phyloP scores from a whole-genome alignment of 2,113 vertebrate species.

The Cyanoderma ruficeps region DNA sequence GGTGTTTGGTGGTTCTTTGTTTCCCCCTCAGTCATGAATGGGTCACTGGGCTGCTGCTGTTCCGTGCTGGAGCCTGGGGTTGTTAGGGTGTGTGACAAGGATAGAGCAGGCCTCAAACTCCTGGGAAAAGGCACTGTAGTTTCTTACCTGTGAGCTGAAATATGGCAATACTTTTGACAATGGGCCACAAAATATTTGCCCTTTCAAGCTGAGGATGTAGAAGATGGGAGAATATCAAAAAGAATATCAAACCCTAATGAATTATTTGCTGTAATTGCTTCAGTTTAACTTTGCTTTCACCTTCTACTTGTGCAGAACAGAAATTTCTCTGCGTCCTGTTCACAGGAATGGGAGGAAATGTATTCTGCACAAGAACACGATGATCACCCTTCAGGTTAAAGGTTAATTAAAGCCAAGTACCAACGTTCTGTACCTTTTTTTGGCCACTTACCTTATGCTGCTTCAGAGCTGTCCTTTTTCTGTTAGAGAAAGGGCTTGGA shows the following conservation, averaged over 20 bases:
- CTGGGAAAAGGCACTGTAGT: fast-evolving
- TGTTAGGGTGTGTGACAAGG: fast-evolving
- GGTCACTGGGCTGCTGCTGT: not conserved
- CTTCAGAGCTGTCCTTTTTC: not conserved
- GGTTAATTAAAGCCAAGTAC: not conserved
- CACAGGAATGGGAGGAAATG: not conserved
- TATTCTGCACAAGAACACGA: not conserved
- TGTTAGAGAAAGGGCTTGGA: not conserved
- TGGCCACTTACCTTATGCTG: not conserved
- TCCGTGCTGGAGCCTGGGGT: fast-evolving
- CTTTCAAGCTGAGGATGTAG: not conserved
- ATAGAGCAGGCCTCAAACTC: not conserved
- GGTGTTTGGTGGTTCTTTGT: slow-evolving; percentile 20
- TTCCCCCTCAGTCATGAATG: not conserved
- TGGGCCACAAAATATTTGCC: fast-evolving
- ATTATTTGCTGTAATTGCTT: no score
- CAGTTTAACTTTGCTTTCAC: not conserved
- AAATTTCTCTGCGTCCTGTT: not conserved
- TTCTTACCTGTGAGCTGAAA: not conserved
- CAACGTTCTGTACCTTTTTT: not conserved
- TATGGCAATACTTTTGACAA: fast-evolving
- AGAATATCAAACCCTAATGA: fast-evolving
- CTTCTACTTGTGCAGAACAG: not conserved
- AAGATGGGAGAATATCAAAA: not conserved
- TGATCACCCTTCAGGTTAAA: not conserved